Conservation (phyloP, 1,140 invertebrate species). For the Himalopsyche phryganea region DNA sequence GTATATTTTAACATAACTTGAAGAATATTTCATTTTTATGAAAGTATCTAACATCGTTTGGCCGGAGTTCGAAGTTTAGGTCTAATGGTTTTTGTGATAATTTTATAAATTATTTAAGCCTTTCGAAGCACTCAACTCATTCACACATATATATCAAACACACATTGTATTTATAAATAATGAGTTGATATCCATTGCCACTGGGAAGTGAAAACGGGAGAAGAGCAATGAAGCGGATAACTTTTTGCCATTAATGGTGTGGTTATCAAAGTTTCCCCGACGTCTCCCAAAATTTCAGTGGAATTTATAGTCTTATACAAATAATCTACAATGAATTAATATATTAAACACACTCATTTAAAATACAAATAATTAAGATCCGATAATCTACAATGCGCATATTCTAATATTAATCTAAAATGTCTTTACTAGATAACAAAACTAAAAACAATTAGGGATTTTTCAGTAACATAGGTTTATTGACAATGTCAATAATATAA, state of each 20-base stretch:
- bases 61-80: conserved; percentile 32
- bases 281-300: neutral
- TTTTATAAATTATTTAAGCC: conserved; percentile 1
- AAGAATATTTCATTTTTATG: neutral
- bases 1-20: conserved; percentile 6
- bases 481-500: no score
- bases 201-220: no score
- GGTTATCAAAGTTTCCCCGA: no score
- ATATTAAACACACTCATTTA: conserved; percentile 9
- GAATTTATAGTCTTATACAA: conserved; percentile 1
- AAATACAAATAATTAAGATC: conserved; percentile 6
- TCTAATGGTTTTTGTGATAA: conserved; percentile 24
- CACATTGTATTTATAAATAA: no score
- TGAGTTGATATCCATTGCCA: no score
- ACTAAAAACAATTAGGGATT: conserved; percentile 6
- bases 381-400: conserved; percentile 7
- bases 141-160: conserved; percentile 3
- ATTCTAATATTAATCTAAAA: conserved; percentile 12
- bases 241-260: no score
- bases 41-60: conserved; percentile 29
- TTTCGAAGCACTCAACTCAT: neutral
- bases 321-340: conserved; percentile 5
- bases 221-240: no score
- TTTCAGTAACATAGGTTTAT: conserved; percentile 1
- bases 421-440: conserved; percentile 13